Evolutionary conservation across 2,113 vertebrate species (phyloP).

Genomic region (Oryzias celebensis): DNA sequence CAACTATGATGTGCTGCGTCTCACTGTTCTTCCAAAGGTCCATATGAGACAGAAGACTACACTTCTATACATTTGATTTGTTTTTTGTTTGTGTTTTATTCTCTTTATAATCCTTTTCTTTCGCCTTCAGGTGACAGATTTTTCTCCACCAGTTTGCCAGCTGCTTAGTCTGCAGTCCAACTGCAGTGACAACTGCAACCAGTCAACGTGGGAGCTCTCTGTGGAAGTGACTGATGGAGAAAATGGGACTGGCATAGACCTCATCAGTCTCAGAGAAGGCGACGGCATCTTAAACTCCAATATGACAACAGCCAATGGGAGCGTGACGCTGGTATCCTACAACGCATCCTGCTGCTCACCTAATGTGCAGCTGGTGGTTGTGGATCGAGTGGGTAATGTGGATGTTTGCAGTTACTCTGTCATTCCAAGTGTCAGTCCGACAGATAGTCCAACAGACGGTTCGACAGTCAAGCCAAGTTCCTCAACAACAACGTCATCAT

Average conservation of each 20-base stretch:
- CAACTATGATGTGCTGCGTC: slow-evolving; percentile 68
- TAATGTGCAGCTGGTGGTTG: slow-evolving; percentile 54
- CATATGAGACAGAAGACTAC: neutral
- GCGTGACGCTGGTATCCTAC: slow-evolving; percentile 48
- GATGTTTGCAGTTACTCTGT: slow-evolving; percentile 18
- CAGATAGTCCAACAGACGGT: too few relatives aligned
- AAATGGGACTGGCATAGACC: slow-evolving; percentile 44
- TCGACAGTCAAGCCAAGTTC: too few relatives aligned
- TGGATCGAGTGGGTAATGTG: slow-evolving; percentile 66
- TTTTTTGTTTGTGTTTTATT: neutral
- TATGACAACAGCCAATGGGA: neutral
- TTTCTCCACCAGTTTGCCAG: slow-evolving; percentile 53
- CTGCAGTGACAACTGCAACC: slow-evolving; percentile 53
- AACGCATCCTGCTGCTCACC: slow-evolving; percentile 59
- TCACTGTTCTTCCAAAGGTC: slow-evolving; percentile 67
- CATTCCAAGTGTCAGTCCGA: too few relatives aligned
- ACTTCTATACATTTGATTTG: too few relatives aligned
- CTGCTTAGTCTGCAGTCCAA: slow-evolving; percentile 25
- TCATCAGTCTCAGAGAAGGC: slow-evolving; percentile 48
- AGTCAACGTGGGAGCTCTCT: slow-evolving; percentile 43
- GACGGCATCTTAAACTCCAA: slow-evolving; percentile 58
- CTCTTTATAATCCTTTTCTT: neutral
- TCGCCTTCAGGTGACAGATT: slow-evolving; percentile 58
- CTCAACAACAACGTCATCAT: neutral
- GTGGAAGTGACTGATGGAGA: slow-evolving; percentile 47